Evolutionary conservation across 2,888 invertebrate genomes (phyloP), one percentile per base, ranked within the genome.

Genomic region (Iphiclides podalirius): DNA sequence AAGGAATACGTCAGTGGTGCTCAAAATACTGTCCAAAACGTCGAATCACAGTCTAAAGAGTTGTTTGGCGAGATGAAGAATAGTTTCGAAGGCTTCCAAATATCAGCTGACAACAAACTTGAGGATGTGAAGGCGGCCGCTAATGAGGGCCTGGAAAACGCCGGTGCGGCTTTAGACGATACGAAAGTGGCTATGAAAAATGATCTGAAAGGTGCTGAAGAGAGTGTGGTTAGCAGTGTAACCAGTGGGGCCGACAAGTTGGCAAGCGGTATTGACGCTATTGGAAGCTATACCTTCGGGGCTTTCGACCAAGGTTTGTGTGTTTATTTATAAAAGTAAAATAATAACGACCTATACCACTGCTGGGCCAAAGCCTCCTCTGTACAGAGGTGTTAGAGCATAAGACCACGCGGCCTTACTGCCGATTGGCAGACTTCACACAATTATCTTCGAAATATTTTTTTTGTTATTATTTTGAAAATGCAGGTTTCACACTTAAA

Each of bases 271-370:
- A 71, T 88, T 50, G 87, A 86, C 54, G 80, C 86, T 68, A 74
- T 87, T 67, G 87, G 87, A 57, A 86, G 76, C 63, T 80, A 84
- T 2, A 80, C 87, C 38, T 85, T 86, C 62, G 85, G 87, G 60
- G 75, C 79, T 64, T 83, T 86, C 58, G 87, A 87, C 47, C 88
- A 87, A 85, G 89, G 89, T 88, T 4, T 4, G 41, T 41, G 4
- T 20, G 3, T 6, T 20, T 20, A 14, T 53, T 33, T 23, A n/a
- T n/a, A n/a, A n/a, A n/a, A n/a, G n/a, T n/a, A n/a, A 12, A 41
- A 40, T 40, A n/a, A n/a, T n/a, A n/a, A n/a, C n/a, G n/a, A n/a
- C n/a, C n/a, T n/a, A n/a, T n/a, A n/a, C n/a, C n/a, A n/a, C n/a
- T n/a, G n/a, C n/a, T n/a, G n/a, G n/a, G n/a, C n/a, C n/a, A n/a